phyloP scores from a whole-genome alignment of 2,113 vertebrate genomes.

The Chloropsis cyanopogon region DNA sequence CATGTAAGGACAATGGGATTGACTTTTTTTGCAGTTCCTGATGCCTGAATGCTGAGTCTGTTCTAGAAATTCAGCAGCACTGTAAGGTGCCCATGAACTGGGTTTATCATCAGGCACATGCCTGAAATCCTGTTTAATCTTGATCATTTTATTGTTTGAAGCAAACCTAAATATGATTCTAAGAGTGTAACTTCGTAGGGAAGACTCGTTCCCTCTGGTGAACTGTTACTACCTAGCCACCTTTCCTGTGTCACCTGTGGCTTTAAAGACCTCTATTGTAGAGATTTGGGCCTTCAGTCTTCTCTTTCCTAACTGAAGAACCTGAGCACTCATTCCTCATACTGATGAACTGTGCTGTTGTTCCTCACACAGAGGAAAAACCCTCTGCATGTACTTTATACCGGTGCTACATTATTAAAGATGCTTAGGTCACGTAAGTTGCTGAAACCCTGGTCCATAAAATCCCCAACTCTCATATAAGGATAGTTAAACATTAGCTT shows the following conservation, averaged over 20 bases:
- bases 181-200: background rate
- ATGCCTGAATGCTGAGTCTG: fast-evolving
- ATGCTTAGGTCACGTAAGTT: background rate
- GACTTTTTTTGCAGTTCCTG: background rate
- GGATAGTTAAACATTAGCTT: background rate
- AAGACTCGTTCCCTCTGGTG: fast-evolving
- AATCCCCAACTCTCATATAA: background rate
- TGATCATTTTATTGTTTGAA: background rate
- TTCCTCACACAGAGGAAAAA: background rate
- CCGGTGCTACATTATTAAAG: background rate
- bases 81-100: background rate
- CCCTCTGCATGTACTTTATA: background rate
- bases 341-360: background rate
- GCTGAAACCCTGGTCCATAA: background rate
- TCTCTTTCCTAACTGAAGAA: background rate
- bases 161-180: background rate
- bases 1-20: background rate
- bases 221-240: background rate
- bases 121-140: background rate
- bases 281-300: background rate
- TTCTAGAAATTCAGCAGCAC: background rate
- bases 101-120: background rate
- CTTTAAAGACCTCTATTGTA: background rate
- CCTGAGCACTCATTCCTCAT: background rate
- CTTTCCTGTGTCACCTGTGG: background rate